Evolutionary conservation across 2,113 vertebrate species (phyloP), one percentile per base, ranked within the genome.

Genomic region (Cephalopholis sonnerati): DNA sequence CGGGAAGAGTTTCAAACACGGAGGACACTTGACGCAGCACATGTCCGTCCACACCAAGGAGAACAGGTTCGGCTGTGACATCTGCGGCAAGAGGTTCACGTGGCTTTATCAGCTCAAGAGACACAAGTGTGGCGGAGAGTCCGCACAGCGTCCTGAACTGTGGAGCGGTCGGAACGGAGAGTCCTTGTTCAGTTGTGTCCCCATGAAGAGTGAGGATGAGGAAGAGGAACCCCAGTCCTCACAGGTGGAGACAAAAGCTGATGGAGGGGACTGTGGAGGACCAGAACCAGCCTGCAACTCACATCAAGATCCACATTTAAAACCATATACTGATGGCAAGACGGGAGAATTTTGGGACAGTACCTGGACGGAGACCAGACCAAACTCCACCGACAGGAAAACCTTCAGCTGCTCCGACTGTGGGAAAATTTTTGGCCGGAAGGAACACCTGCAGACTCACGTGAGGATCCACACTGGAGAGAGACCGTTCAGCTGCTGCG

Each of bases 401-500:
- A 11, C 39, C 0, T 82, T 82, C 27, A 48, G 65, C 57, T 82
- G 80, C 80, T 36, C 48, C 0, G 46, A 53, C 0, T 75, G 79
- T 3, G 79, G 79, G 24, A 75, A 68, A 20, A 25, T 69, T 32
- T 75, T 82, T 25, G 64, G 55, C 18, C 79, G 72, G 0, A 82
- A 82, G 25, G 79, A 75, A 75, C 71, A 82, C 54, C 46, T 82
- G 24, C 71, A 75, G 55, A 75, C 54, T 2, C 74, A 77, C 0
- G 39, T n/a, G 17, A 82, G 71, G 4, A 82, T 74, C 4, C 79
- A 82, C 2, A 82, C 80, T 0, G 80, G 80, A 25, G 73, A 83
- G 58, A 70, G 74, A 51, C 81, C 81, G 0, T 83, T 83, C 3
- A 39, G 66, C 59, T 83, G 81, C 59, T 77, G 59, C 1, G 4